Base-by-base conservation (phyloP, 2,113 vertebrate genomes). In the Mormoops blainvillei region DNA sequence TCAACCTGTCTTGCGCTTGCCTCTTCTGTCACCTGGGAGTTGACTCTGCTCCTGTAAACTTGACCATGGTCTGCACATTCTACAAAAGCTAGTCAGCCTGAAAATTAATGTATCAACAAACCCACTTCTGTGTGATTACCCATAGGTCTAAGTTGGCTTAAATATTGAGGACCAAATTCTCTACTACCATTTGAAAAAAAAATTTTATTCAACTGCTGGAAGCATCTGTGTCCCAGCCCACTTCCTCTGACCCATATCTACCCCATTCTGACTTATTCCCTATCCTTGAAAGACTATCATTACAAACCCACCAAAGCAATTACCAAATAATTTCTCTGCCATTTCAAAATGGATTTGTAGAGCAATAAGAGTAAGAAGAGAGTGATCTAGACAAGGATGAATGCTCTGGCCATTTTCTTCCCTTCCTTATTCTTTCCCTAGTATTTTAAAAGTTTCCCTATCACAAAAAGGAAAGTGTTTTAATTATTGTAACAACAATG, bases 1-100 rank as follows among this genome's bases (percentile, higher is more conserved):
- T 6, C 12, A 3, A 3, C 20, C 28, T 54, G n/a, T 22, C 15
- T 38, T 33, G 1, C 8, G 8, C 24, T 16, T 14, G 19, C 2
- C 4, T 56, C 13, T 22, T 63, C 7, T 38, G 38, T 83, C n/a
- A 48, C 33, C 14, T 14, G 28, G 58, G 24, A 54, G 3, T 2
- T 20, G 61, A 50, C 26, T 14, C 4, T 43, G 5, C 10, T 65
- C 4, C 26, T 20, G 11, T 36, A 11, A 74, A 28, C 4, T 28
- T 36, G 18, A 31, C 14, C 20, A 28, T 28, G 31, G 5, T 20
- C 13, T 78, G 13, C 0, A 45, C 5, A 4, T 2, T 56, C 33
- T 43, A 19, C 11, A 48, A 58, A 76, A n/a, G 18, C 10, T 20
- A 18, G 28, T 82, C 52, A 67, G 7, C 36, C 45, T 76, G 26